Evolutionary conservation across 2,113 vertebrate genomes (phyloP).

Genomic region (Takifugu bimaculatus): DNA sequence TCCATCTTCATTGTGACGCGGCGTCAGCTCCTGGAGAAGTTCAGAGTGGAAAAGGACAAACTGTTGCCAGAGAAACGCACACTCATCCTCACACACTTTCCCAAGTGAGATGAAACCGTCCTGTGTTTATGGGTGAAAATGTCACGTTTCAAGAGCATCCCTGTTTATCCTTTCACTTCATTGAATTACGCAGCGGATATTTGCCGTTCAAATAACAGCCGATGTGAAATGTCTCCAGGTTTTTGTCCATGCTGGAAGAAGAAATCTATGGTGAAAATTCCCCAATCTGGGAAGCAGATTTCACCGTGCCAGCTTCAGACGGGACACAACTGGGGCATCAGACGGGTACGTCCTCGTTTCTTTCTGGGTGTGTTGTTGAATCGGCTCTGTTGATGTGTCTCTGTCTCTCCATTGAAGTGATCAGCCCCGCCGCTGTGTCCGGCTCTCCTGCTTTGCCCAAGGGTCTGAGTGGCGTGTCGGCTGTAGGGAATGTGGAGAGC

Average conservation of each 20-base stretch:
- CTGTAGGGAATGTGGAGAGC: conserved; percentile 72
- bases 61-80: conserved; percentile 95
- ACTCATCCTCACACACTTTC: conserved; percentile 97
- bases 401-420: conserved; percentile 46
- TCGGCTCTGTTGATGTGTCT: not conserved
- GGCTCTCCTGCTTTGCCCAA: conserved; percentile 83
- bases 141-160: not conserved
- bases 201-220: not conserved
- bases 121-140: too few relatives aligned
- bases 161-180: not conserved
- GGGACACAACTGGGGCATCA: conserved; percentile 87
- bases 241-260: conserved; percentile 98
- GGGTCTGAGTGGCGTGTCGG: conserved; percentile 79
- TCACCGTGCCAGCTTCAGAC: conserved; percentile 87
- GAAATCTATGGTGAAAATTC: conserved; percentile 98
- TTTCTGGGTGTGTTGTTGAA: not conserved
- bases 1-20: conserved; percentile 97
- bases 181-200: not conserved
- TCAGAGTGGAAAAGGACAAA: conserved; percentile 97
- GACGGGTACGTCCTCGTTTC: conserved; percentile 75
- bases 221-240: conserved; percentile 71
- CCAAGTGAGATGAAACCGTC: conserved; percentile 79
- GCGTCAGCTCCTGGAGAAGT: conserved; percentile 95
- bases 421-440: conserved; percentile 81
- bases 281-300: conserved; percentile 96